These are phyloP conservation scores for Gasteruption jaculator DNA, from an alignment of 2,888 invertebrate species.

Conservation along the genomic window DNA sequence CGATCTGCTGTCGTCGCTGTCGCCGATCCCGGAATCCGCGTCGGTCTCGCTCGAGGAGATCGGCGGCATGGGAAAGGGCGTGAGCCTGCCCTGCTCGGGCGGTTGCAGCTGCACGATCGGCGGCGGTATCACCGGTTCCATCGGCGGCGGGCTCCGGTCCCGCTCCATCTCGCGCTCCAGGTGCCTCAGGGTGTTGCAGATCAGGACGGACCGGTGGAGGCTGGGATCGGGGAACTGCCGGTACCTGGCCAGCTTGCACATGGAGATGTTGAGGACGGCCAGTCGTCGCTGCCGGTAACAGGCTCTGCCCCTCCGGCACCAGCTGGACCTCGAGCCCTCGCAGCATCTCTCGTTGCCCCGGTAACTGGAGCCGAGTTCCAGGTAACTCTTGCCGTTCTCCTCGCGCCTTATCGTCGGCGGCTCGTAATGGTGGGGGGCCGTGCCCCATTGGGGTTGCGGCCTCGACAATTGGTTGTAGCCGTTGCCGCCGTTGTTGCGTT, in stretches of 20 bases:
- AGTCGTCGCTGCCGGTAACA: slow-evolving; percentile 83
- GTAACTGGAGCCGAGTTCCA: slow-evolving; percentile 67
- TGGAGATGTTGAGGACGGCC: slow-evolving; percentile 86
- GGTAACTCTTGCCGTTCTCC: slow-evolving; percentile 85
- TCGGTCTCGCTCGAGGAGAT: slow-evolving; percentile 62
- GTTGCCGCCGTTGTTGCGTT: slow-evolving; percentile 26
- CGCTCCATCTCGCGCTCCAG: slow-evolving; percentile 86
- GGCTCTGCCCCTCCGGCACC: slow-evolving; percentile 71
- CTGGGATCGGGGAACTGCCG: slow-evolving; percentile 87
- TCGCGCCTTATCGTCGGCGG: slow-evolving; percentile 75
- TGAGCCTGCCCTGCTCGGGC: slow-evolving; percentile 46
- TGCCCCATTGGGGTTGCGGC: slow-evolving; percentile 47
- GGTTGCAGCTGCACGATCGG: slow-evolving; percentile 50
- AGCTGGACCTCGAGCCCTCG: slow-evolving; percentile 68
- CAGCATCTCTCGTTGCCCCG: slow-evolving; percentile 58
- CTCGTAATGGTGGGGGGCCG: slow-evolving; percentile 53
- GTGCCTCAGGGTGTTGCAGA: slow-evolving; percentile 86
- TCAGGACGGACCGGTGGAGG: slow-evolving; percentile 83
- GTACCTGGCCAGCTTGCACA: slow-evolving; percentile 84
- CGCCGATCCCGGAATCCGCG: slow-evolving; percentile 73
- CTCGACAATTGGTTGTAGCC: slow-evolving; percentile 45
- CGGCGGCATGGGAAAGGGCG: slow-evolving; percentile 51
- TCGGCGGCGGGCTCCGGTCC: slow-evolving; percentile 54
- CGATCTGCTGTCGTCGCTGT: slow-evolving; percentile 64
- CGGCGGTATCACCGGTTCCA: slow-evolving; percentile 44